Evolutionary conservation across 2,888 invertebrate species (phyloP), one percentile per base, ranked within the genome.

Genomic region (Stenotaenia linearis): DNA sequence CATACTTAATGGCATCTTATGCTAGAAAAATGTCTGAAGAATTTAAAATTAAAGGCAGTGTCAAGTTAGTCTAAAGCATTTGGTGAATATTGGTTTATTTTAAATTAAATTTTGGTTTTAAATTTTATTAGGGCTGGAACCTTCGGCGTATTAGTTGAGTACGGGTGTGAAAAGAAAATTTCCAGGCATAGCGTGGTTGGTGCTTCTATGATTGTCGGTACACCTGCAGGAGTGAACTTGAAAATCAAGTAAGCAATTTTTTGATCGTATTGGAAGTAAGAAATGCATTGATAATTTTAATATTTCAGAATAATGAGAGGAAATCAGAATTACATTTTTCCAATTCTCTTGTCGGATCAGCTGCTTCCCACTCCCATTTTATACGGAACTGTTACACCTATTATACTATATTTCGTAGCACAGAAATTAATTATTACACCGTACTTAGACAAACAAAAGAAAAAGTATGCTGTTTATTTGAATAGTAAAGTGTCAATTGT

Each of bases 81-180:
- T n/a, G n/a, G n/a, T n/a, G n/a, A n/a, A n/a, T n/a, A n/a, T n/a
- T n/a, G n/a, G n/a, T n/a, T n/a, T n/a, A n/a, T n/a, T n/a, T n/a
- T n/a, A n/a, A n/a, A n/a, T n/a, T n/a, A n/a, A 1, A 56, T 56
- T 56, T 78, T 45, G 2, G 18, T 80, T 61, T 69, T 18, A 10
- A 75, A 9, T 69, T 79, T 80, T 86, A 86, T n/a, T 85, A 95
- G 94, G 86, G 88, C 91, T 74, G 95, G 96, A 15, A 94, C 95
- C 0, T 94, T 95, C 86, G 97, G 97, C 6, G 92, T 92, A 2
- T 88, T 93, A 79, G 88, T 95, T 0, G 97, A 97, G 85, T 97
- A 96, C 85, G 96, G 96, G 0, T 93, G 93, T 0, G 96, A 97
- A 85, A 97, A 96, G 84, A 95, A 94, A 86, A 90, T 98, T 32